Evolutionary conservation across 1,140 invertebrate species (phyloP).

Genomic region (Drosophila tsacasi): DNA sequence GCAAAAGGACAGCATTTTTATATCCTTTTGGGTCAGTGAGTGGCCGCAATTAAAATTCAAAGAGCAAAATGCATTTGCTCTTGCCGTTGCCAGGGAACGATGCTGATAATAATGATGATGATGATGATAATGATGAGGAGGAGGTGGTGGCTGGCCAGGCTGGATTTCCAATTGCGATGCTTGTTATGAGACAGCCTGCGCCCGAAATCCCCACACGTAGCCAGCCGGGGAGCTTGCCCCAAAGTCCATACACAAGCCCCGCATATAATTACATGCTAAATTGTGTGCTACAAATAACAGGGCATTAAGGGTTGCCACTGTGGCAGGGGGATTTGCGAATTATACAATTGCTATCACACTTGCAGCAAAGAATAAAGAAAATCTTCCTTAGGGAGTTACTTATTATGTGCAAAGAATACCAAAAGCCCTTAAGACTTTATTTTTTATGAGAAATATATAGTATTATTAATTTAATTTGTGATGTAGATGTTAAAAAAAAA

Average conservation of each 20-base stretch:
- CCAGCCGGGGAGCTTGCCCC: neutral
- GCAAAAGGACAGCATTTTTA: slow-evolving; percentile 10
- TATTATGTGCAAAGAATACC: neutral
- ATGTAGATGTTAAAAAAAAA: too few relatives aligned
- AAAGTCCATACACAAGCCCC: slow-evolving; percentile 2
- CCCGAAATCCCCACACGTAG: slow-evolving; percentile 43
- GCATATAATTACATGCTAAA: slow-evolving; percentile 74
- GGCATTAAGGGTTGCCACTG: slow-evolving; percentile 42
- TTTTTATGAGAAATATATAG: too few relatives aligned
- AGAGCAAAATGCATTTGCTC: slow-evolving; percentile 69
- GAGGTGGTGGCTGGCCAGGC: neutral
- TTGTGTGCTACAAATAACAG: slow-evolving; percentile 68
- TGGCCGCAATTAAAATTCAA: slow-evolving; percentile 72
- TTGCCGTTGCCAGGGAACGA: slow-evolving; percentile 3
- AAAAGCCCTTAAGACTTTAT: neutral
- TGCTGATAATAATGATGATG: neutral
- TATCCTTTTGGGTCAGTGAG: slow-evolving; percentile 37
- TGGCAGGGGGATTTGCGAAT: neutral
- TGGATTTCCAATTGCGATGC: slow-evolving; percentile 30
- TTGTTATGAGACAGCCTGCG: slow-evolving; percentile 28
- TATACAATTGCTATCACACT: slow-evolving; percentile 4
- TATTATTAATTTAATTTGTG: too few relatives aligned
- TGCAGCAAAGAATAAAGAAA: neutral
- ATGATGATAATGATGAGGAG: neutral
- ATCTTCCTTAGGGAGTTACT: neutral